Conservation (phyloP, 92 coral and sea anemone genomes). For the Pocillopora meandrina region DNA sequence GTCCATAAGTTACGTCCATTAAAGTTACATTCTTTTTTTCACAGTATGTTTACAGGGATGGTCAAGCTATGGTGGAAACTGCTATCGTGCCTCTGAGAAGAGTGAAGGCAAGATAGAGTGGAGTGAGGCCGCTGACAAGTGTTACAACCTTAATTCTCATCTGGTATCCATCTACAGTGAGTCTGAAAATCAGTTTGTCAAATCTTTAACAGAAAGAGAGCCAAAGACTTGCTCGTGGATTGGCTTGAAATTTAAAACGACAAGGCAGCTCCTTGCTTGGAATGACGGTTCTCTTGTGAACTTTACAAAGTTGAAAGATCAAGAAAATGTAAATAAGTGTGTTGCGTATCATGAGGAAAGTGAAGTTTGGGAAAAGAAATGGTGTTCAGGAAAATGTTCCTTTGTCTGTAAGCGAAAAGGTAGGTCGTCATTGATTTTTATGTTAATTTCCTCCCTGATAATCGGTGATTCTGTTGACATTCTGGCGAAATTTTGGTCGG, state of each 20-base stretch:
- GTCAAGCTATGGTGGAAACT: conserved; percentile 9
- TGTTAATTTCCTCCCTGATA: too few species aligned
- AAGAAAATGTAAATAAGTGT: neutral
- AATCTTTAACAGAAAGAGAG: neutral
- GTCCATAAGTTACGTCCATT: too few species aligned
- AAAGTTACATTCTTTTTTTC: neutral
- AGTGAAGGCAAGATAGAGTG: neutral
- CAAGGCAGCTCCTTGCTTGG: neutral
- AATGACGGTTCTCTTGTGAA: neutral
- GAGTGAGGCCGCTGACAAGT: neutral
- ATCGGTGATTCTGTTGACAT: too few species aligned
- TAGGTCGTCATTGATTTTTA: neutral
- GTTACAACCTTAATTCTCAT: conserved; percentile 20
- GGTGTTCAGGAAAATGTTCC: neutral
- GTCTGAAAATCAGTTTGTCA: conserved; percentile 7
- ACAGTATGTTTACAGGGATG: conserved; percentile 28
- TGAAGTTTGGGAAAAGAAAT: neutral
- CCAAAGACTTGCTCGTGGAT: neutral
- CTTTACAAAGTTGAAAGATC: neutral
- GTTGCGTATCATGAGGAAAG: neutral
- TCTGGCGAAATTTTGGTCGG: too few species aligned
- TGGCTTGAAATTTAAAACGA: neutral
- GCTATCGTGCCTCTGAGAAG: neutral
- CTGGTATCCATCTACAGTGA: neutral
- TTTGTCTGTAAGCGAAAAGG: conserved; percentile 37